Conservation (phyloP, 2,113 vertebrate species). For the Garra rufa region DNA sequence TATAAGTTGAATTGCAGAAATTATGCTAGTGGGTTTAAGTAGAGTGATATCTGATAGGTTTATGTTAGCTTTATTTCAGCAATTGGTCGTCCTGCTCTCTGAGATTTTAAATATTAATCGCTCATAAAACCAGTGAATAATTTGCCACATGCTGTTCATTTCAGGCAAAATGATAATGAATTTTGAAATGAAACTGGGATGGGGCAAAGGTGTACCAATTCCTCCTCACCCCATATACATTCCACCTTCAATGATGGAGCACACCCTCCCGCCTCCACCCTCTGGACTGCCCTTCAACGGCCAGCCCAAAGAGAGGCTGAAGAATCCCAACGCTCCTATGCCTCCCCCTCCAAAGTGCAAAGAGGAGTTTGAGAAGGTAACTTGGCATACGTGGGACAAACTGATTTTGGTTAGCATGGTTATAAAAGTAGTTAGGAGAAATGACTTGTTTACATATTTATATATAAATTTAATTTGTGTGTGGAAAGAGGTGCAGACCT, state of each 20-base stretch:
- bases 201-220: constrained; percentile 99
- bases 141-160: not conserved
- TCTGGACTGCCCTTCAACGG: constrained; percentile 99
- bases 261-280: constrained; percentile 95
- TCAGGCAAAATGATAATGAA: constrained; percentile 99
- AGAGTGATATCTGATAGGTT: not conserved
- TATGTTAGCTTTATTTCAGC: not conserved
- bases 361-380: constrained; percentile 99
- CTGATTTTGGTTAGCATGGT: constrained; percentile 40
- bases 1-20: not conserved
- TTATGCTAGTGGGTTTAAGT: not conserved
- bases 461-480: constrained; percentile 60
- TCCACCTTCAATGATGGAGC: constrained; percentile 99
- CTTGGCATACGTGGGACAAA: constrained; percentile 64
- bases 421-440: constrained; percentile 2
- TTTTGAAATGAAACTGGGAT: constrained; percentile 99
- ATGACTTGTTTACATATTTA: constrained; percentile 6
- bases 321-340: constrained; percentile 94
- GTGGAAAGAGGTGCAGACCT: not conserved
- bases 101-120: too few species aligned
- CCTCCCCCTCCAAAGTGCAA: constrained; percentile 97
- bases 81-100: not conserved
- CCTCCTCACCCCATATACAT: constrained; percentile 99
- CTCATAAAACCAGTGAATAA: not conserved
- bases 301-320: constrained; percentile 95